Base-by-base conservation (phyloP, 2,113 vertebrate species). In the Varanus salvator region DNA sequence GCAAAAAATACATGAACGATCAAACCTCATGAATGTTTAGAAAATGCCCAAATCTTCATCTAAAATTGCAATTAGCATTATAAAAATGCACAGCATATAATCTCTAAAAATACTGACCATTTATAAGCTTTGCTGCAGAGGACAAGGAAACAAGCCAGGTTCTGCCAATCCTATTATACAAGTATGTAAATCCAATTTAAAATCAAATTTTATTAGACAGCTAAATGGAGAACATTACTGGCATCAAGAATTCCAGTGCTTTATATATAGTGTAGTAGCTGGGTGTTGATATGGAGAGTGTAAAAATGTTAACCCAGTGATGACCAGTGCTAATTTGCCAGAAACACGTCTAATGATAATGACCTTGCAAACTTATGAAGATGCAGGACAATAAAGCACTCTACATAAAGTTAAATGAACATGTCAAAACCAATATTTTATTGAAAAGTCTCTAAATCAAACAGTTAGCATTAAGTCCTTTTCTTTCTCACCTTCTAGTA, bases 111-210 rank as follows among this genome's bases (percentile, higher is more conserved):
- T 57, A 44, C 85, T 90, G 80, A 87, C 44, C 44, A 34, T 34
- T 74, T 75, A 52, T 66, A 76, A 38, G 48, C 12, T 87, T 44
- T 90, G 38, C 38, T 68, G 68, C 76, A 75, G 44, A 87, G 31
- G 78, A 66, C 38, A 82, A 68, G 50, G n/a, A 80, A 82, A 90
- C 68, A 80, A 86, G 23, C 21, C 29, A 82, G 6, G 38, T 81
- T 86, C 75, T 75, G 60, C 31, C 85, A 87, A 87, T 86, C 69
- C 71, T 84, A 48, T 90, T 90, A 90, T 25, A 77, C 5, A 54
- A 21, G 34, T 87, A 69, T 78, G 80, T 77, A 77, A 84, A 91
- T 87, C 60, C 80, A 84, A 84, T 84, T 87, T 87, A 25, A 69
- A 83, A 29, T 78, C 21, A 87, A 57, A 57, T 44, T 54, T 83